phyloP scores from a whole-genome alignment of 30 jellyfish, hydroid and myxozoan species.

The Hydra vulgaris region DNA sequence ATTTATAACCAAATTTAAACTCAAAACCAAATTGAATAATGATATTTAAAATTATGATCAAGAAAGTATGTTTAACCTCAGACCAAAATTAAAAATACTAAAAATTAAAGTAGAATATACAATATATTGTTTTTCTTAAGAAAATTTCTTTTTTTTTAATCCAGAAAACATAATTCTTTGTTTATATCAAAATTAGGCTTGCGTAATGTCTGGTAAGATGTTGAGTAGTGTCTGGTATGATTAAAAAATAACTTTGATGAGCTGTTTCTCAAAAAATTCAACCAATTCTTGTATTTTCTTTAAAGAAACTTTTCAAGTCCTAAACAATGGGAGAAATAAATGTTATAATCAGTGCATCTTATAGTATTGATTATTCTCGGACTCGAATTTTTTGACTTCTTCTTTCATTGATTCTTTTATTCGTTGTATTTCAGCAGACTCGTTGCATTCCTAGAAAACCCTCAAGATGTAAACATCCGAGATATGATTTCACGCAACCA shows the following conservation, averaged over 20 bases:
- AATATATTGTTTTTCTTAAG: too few relatives aligned
- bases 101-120: too few relatives aligned
- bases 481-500: neutral
- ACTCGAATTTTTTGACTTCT: conserved; percentile 83
- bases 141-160: too few relatives aligned
- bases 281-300: neutral
- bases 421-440: conserved; percentile 89
- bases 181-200: too few relatives aligned
- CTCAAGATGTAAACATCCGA: neutral
- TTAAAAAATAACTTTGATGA: neutral
- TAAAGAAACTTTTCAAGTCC: neutral
- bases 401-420: conserved; percentile 94
- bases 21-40: too few relatives aligned
- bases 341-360: conserved; percentile 21
- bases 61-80: too few relatives aligned
- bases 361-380: conserved; percentile 44
- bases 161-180: neutral
- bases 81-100: too few relatives aligned
- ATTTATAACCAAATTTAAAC: too few relatives aligned
- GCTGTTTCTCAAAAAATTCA: neutral
- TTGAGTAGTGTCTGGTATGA: neutral
- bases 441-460: conserved; percentile 53
- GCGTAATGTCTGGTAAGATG: too few relatives aligned
- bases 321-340: neutral
- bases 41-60: too few relatives aligned